Base-by-base conservation (phyloP, 1,140 invertebrate genomes). In the Drosophila cardini region DNA sequence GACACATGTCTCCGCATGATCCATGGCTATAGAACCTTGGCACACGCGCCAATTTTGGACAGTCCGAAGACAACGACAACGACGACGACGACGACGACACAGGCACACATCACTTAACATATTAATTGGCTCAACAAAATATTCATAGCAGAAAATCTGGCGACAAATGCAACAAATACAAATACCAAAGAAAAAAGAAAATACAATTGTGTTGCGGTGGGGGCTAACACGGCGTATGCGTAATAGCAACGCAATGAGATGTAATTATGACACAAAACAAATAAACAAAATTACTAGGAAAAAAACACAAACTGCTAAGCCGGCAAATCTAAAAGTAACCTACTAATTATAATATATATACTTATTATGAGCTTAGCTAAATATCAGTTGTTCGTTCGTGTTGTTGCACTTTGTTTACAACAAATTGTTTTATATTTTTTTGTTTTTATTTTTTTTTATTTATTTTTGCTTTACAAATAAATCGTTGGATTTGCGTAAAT, bases 401-500 rank as follows among this genome's bases (percentile, higher is more conserved):
- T 45, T 48, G 60, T 60, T 57, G 65, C 78, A 83, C 72, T 79
- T 86, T 89, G 83, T 87, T 79, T 89, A 83, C 84, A 68, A 26
- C 48, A 77, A 73, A 55, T 82, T 30, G 18, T 15, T 53, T 62
- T 2, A 52, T 82, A 5, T 36, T 21, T 15, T 52, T 62, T 10
- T 38, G 36, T 38, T 38, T 4, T 2, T 36, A 45, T 68, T 62
- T 52, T 63, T 68, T 56, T 4, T 2, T 36, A 45, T 68, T 62
- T 52, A 58, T 68, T 56, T 75, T 80, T 62, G 68, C 76, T 72
- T 78, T 78, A 78, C 65, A 86, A 81, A 76, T 78, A 87, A 82
- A 82, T 87, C 86, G 83, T 89, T 87, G 83, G 81, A 87, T 87
- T 87, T 86, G 84, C 83, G 83, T 76, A 86, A 86, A 87, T 86